Percentiles rank a stretch among this genome's conserved stretches.
Conservation (phyloP, 2,113 vertebrate species). For the Chrysochloris asiatica region DNA sequence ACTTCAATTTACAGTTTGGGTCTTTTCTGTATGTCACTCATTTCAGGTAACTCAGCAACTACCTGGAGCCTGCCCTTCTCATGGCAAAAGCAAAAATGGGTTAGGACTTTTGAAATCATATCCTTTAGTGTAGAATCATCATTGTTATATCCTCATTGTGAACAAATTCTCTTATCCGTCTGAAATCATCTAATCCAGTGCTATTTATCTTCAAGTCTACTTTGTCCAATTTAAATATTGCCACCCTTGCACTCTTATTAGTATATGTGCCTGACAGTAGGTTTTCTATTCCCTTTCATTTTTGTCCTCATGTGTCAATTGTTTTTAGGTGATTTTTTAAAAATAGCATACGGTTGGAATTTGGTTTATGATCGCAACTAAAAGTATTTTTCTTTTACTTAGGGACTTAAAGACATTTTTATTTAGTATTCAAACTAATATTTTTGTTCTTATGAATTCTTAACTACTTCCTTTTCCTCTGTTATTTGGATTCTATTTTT, state of each 20-base stretch:
- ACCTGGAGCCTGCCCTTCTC: background rate
- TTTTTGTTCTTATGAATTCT: slow-evolving; percentile 25
- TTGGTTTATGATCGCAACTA: background rate
- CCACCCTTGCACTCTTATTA: background rate
- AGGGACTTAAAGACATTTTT: background rate
- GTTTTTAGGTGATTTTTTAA: background rate
- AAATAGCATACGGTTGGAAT: background rate
- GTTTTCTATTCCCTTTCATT: background rate
- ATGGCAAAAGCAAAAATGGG: background rate
- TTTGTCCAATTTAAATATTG: background rate
- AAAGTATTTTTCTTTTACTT: slow-evolving; percentile 7
- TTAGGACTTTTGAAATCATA: background rate
- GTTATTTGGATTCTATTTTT: slow-evolving; percentile 1
- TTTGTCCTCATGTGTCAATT: background rate
- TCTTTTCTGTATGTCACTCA: background rate
- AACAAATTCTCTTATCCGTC: background rate
- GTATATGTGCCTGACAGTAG: background rate
- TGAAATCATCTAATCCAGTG: background rate
- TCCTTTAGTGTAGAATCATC: background rate
- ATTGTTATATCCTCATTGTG: background rate
- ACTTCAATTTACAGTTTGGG: background rate
- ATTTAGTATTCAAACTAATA: background rate
- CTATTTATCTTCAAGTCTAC: background rate
- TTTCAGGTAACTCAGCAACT: background rate
- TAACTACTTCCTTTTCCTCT: background rate